These are phyloP conservation scores for Nezara viridula DNA, from an alignment of 2,888 invertebrate species.

Conservation along the genomic window DNA sequence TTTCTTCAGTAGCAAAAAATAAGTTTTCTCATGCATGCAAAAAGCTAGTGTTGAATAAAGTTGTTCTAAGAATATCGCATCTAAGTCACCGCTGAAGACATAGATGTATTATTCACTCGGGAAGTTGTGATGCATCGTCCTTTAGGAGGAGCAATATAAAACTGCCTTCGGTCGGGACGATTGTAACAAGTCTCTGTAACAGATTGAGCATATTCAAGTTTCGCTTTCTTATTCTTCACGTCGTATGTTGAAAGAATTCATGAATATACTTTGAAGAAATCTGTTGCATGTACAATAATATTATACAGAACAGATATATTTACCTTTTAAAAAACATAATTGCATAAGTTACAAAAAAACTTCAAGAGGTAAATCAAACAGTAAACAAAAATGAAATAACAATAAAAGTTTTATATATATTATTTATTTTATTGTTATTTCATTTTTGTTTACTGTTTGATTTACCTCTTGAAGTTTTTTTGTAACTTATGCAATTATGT, in stretches of 20 bases:
- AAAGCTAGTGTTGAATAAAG: slow-evolving; percentile 12
- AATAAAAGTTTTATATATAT: too few relatives aligned
- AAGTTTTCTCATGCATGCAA: slow-evolving; percentile 37
- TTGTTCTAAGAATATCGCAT: not conserved
- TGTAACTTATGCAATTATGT: too few relatives aligned
- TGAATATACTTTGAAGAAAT: not conserved
- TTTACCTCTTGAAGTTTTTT: too few relatives aligned
- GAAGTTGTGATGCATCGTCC: not conserved
- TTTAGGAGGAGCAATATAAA: not conserved
- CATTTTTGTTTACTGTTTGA: too few relatives aligned
- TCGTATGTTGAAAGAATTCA: not conserved
- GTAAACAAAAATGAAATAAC: too few relatives aligned
- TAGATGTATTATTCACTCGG: not conserved
- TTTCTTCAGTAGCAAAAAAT: not conserved
- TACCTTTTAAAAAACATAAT: too few relatives aligned
- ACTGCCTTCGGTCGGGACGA: not conserved
- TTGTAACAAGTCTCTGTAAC: not conserved
- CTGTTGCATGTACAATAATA: not conserved
- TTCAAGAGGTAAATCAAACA: too few relatives aligned
- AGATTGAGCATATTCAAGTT: not conserved
- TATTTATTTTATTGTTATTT: too few relatives aligned
- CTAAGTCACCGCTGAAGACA: not conserved
- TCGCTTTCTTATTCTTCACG: not conserved
- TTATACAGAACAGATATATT: too few relatives aligned
- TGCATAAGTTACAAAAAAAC: too few relatives aligned